Evolutionary conservation across 1,140 invertebrate genomes (phyloP).

Genomic region (Druon quercuslanigerum): DNA sequence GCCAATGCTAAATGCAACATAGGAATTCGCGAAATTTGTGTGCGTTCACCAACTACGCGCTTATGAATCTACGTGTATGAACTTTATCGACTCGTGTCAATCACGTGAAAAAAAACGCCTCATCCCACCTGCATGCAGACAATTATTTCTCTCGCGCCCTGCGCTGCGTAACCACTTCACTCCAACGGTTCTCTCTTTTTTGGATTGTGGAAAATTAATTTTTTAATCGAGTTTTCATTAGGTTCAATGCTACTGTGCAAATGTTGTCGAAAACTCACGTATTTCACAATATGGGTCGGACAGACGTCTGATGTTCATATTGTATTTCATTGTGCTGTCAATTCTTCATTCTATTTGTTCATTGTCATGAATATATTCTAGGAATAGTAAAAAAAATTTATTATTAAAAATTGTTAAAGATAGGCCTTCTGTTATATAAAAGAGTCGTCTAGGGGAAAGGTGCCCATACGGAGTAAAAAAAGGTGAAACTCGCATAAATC

Average conservation of each 20-base stretch:
- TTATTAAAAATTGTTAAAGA: too few relatives aligned
- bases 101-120: conserved; percentile 58
- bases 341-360: too few relatives aligned
- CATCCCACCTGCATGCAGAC: conserved; percentile 37
- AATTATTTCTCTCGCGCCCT: conserved; percentile 37
- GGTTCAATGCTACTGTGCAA: neutral
- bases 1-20: conserved; percentile 72
- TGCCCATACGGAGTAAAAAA: too few relatives aligned
- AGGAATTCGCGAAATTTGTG: conserved; percentile 49
- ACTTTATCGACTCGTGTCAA: conserved; percentile 72
- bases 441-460: too few relatives aligned
- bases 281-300: too few relatives aligned
- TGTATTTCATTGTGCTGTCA: too few relatives aligned
- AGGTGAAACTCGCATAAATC: too few relatives aligned
- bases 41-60: conserved; percentile 44
- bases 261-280: neutral
- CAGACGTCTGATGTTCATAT: too few relatives aligned
- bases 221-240: neutral
- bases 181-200: neutral
- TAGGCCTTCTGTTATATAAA: too few relatives aligned
- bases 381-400: too few relatives aligned
- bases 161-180: conserved; percentile 31
- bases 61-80: conserved; percentile 63
- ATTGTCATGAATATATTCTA: too few relatives aligned
- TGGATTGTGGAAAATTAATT: neutral